Base-by-base conservation (phyloP, 2,797 vertebrate genomes). In the Artibeus lituratus region DNA sequence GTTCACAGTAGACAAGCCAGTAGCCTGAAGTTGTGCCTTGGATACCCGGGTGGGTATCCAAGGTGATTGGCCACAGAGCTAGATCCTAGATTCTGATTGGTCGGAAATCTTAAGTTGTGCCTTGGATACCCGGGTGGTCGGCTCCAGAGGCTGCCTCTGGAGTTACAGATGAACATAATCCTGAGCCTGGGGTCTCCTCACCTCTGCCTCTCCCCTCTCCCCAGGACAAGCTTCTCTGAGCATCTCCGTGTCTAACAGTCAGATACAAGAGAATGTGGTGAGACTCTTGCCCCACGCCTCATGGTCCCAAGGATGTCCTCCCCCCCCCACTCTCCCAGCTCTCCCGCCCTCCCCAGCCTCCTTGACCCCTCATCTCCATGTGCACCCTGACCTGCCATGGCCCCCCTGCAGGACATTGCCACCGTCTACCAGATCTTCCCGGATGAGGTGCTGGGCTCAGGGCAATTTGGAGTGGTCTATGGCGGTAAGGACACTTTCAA, bases 361-460 rank as follows among this genome's bases (percentile, higher is more conserved):
- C 86, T 39, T 22, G 21, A 81, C 7, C 6, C 21, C 39, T 32
- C n/a, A 16, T 37, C 90, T 69, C 85, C 65, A n/a, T 74, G 1
- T 15, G 47, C 19, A 44, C 42, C 42, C 69, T 92, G 42, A 92
- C 55, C 19, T 10, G 57, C 24, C 87, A 39, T 37, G 9, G 69
- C 49, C 70, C 80, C 72, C 76, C 57, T 47, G 16, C 96, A 99
- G 99, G 99, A 99, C 97, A 99, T 99, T n/a, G 99, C 99, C 55
- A 99, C 98, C 26, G 99, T 99, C 94, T 99, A 99, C 97, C 99
- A 99, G 98, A 99, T 99, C 95, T 99, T 99, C 98, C 99, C 99
- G 2, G 99, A 99, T 87, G 99, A 99, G 97, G 99, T 99, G 80
- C 98, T 99, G 72, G 99, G 99, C 97, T 99, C 99, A 0, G 99